Base-by-base conservation (phyloP, 1,140 invertebrate species). In the Drusus annulatus region DNA sequence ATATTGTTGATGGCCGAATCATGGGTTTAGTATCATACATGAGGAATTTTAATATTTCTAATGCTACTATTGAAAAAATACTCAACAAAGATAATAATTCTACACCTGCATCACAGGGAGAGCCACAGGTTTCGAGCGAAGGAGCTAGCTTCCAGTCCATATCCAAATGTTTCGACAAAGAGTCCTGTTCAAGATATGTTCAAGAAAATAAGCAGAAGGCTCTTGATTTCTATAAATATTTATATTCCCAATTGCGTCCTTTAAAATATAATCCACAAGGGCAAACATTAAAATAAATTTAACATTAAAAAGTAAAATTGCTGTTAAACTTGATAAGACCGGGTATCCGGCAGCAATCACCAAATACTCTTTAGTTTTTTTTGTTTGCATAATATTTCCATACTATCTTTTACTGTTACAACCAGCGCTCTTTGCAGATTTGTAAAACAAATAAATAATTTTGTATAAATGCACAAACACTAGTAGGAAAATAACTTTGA, bases 211-310 rank as follows among this genome's bases (percentile, higher is more conserved):
- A 84, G 50, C 87, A 88, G 65, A 89, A 87, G 81, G 89, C 89
- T 5, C 83, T 89, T 52, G 87, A 90, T 83, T 89, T 89, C 83
- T 90, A 90, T 78, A 90, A 89, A 85, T 89, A 88, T 80, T 86
- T 90, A 21, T 82, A 75, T 21, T 89, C 71, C 13, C 79, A 80
- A 51, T 58, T 76, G 28, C 65, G 78, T 7, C 78, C 78, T 21
- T 52, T 60, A 21, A 79, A 36, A 56, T 75, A 58, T 75, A 16
- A 16, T 68, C 63, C 63, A 6, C 25, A 13, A 31, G 23, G 17
- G 16, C n/a, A 17, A 17, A 36, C 62, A 31, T 36, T 15, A 63
- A 58, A 58, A 19, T 36, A 36, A 36, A 28, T 28, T 28, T 28
- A 36, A 36, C 31, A 36, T 36, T 36, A 3, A 36, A 36, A 36